Percentiles rank a stretch among this genome's conserved stretches.
These are phyloP conservation scores for Clivina fossor DNA, from an alignment of 2,888 invertebrate species.

Conservation along the genomic window DNA sequence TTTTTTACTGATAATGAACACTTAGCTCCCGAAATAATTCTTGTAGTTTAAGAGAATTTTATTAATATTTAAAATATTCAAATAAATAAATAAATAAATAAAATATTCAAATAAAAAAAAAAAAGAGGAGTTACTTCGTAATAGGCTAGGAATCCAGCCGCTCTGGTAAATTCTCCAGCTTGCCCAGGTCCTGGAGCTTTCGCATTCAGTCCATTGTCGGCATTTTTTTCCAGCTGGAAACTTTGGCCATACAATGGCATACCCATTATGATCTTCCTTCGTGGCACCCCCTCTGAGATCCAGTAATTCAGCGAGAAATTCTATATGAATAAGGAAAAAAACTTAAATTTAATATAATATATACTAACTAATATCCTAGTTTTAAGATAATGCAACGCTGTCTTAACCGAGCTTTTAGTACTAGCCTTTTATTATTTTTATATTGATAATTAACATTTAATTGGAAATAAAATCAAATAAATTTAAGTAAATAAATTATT, in stretches of 20 bases:
- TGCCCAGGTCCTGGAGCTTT: constrained; percentile 77
- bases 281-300: constrained; percentile 81
- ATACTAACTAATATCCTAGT: too few species aligned
- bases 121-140: constrained; percentile 66
- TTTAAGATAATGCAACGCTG: too few species aligned
- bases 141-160: constrained; percentile 84
- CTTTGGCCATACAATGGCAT: constrained; percentile 89
- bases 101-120: not conserved
- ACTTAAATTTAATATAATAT: not conserved
- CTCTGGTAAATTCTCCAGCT: constrained; percentile 82
- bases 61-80: not conserved
- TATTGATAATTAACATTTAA: too few species aligned
- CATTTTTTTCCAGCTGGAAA: constrained; percentile 67
- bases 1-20: too few species aligned
- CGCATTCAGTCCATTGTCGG: constrained; percentile 69
- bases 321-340: constrained; percentile 51
- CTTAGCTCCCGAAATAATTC: too few species aligned
- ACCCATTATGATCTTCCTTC: constrained; percentile 82
- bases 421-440: too few species aligned
- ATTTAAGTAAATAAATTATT: too few species aligned
- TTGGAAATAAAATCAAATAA: too few species aligned
- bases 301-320: constrained; percentile 88
- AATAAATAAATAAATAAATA: too few species aligned
- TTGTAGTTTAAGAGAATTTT: too few species aligned
- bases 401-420: too few species aligned